Evolutionary conservation across 2,888 invertebrate genomes (phyloP), one percentile per base, ranked within the genome.

Genomic region (Drosophila algonquin): DNA sequence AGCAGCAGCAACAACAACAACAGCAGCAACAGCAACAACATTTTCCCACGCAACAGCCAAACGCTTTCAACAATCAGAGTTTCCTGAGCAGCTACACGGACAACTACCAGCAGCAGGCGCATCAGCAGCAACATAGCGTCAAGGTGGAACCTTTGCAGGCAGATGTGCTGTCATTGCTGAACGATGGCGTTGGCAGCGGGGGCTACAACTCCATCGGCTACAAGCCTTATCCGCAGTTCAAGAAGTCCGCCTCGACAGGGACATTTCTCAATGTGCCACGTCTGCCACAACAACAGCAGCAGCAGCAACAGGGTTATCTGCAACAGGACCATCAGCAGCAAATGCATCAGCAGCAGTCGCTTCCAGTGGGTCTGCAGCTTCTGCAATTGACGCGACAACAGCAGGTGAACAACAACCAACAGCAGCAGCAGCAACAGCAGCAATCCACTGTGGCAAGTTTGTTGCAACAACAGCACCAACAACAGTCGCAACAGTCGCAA

Each of bases 221-320:
- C 60, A 92, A 91, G 62, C 90, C 91, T 16, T 92, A 91, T 81
- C 89, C 89, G 51, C 90, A 79, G 65, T 90, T 91, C 50, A 91
- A 91, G 56, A 92, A 92, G 67, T 91, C 91, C 1, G 84, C 91
- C 1, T 91, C 92, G 3, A 90, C 91, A 9, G 91, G 91, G 35
- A 86, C 89, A 7, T 91, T 90, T 67, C 80, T 91, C 9, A 92
- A 90, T 77, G 79, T 92, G 35, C 84, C 90, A 46, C 78, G 89
- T 3, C 47, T 78, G 51, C 61, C 63, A 47, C 75, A 63, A 27
- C 76, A 75, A 10, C 64, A 83, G 21, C 86, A 76, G 16, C 87
- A 86, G 24, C 80, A 75, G n/a, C 78, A 67, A 30, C 86, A 78
- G 60, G 54, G 47, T 6, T 87, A 90, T 40, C 54, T 88, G 71